These are phyloP conservation scores for Ectropis grisescens DNA, from an alignment of 1,140 invertebrate species.

Conservation along the genomic window DNA sequence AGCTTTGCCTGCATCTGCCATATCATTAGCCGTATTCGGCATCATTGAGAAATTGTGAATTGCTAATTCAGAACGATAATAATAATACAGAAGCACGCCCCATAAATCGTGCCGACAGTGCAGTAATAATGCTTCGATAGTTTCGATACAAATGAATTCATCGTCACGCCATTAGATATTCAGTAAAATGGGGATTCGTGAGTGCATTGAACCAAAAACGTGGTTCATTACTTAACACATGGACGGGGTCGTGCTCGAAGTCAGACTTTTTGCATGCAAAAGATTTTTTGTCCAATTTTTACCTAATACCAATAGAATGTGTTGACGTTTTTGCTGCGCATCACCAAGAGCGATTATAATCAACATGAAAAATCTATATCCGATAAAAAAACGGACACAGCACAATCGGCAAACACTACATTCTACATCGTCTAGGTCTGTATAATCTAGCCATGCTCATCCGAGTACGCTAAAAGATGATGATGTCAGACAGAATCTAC, in stretches of 20 bases:
- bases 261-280: slow-evolving; percentile 40
- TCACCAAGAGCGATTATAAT: slow-evolving; percentile 24
- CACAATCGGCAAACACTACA: slow-evolving; percentile 5
- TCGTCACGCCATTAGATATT: slow-evolving; percentile 42
- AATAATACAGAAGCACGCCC: too few species aligned
- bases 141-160: slow-evolving; percentile 37
- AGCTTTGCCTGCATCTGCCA: too few species aligned
- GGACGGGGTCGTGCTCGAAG: slow-evolving; percentile 37
- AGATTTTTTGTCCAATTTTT: slow-evolving; percentile 33
- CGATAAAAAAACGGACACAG: slow-evolving; percentile 8
- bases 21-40: too few species aligned
- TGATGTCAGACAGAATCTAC: slow-evolving; percentile 46
- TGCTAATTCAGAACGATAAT: too few species aligned
- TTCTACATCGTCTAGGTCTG: slow-evolving; percentile 5
- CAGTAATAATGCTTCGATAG: slow-evolving; percentile 26
- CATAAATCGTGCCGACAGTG: slow-evolving; percentile 26
- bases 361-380: slow-evolving; percentile 20
- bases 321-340: slow-evolving; percentile 39
- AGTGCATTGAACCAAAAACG: slow-evolving; percentile 67
- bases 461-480: slow-evolving; percentile 30
- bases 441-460: slow-evolving; percentile 27
- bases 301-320: slow-evolving; percentile 36
- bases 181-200: slow-evolving; percentile 51
- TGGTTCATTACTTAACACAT: slow-evolving; percentile 57
- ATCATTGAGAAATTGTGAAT: too few species aligned